Conservation (phyloP, 2,113 vertebrate species). For the Microtus oregoni region DNA sequence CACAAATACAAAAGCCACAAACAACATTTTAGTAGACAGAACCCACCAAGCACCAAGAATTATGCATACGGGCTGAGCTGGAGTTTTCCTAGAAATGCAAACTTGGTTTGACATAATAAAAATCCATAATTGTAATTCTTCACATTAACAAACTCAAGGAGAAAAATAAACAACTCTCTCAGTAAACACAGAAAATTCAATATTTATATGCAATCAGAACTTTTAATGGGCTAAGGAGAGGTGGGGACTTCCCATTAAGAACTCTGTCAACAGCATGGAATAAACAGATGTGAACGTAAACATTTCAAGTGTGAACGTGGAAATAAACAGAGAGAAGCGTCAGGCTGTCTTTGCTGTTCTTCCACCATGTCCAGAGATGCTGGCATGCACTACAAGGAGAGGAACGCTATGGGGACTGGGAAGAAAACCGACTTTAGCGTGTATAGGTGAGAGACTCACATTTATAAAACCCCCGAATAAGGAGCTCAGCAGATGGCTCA, state of each 20-base stretch:
- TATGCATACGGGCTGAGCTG: not conserved
- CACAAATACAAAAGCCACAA: not conserved
- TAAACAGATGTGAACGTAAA: not conserved
- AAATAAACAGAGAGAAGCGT: not conserved
- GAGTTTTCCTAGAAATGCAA: slow-evolving; percentile 19
- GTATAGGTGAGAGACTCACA: not conserved
- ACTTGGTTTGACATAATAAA: slow-evolving; percentile 16
- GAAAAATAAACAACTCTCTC: not conserved
- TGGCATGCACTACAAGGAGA: not conserved
- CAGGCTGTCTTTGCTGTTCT: not conserved
- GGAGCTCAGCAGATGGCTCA: not conserved
- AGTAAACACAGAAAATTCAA: not conserved
- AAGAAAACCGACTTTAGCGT: not conserved
- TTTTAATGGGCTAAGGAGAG: not conserved
- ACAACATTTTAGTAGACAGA: not conserved
- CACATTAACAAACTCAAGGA: not conserved
- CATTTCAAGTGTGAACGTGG: too few relatives aligned
- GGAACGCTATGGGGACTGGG: not conserved
- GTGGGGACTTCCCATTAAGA: not conserved
- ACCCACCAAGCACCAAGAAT: not conserved
- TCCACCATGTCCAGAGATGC: not conserved
- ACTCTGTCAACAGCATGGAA: not conserved
- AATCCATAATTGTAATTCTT: not conserved
- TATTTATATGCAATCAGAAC: not conserved
- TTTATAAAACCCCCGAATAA: not conserved